Base-by-base conservation (phyloP, 2,888 invertebrate genomes). In the Rosalia funebris region DNA sequence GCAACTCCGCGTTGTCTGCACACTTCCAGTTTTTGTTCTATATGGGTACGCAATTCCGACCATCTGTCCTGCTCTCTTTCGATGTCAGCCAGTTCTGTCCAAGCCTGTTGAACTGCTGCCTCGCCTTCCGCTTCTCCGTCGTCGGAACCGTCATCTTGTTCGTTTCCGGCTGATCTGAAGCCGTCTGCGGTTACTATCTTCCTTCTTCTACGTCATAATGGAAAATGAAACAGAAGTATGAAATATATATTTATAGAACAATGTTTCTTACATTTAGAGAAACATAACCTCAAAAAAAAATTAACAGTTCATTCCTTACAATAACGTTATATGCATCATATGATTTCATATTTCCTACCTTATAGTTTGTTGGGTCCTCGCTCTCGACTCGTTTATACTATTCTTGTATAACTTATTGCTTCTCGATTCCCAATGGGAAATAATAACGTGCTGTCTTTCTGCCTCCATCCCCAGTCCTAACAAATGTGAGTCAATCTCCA, bases 401-500 rank as follows among this genome's bases (percentile, higher is more conserved):
- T 81, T 81, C 74, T 89, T 88, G 74, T 90, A 91, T 32, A 90
- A 82, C 69, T 91, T 88, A 70, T 92, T 92, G 79, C 91, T 91
- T 46, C 91, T 85, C 10, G 92, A 91, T 77, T 93, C 93, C 93
- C 93, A 96, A 80, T 95, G 94, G 1, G 91, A 90, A 42, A 97
- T 93, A 44, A 95, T 88, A 62, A 93, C 88, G 73, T 95, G 93
- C 74, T 96, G 93, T 39, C 93, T 85, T 78, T 95, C 95, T 0
- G 93, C 91, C 72, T 96, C 96, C 74, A 96, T 85, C 31, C 93
- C 94, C 42, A 96, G 83, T 1, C 95, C 93, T 66, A 96, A 82
- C 50, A 96, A 83, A 74, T 93, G 92, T 69, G 94, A 95, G 80
- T 97, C 96, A 9, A 96, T 86, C 78, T 96, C 95, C 88, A 97